Conservation (phyloP, 2,888 invertebrate species). For the Vanessa cardui region DNA sequence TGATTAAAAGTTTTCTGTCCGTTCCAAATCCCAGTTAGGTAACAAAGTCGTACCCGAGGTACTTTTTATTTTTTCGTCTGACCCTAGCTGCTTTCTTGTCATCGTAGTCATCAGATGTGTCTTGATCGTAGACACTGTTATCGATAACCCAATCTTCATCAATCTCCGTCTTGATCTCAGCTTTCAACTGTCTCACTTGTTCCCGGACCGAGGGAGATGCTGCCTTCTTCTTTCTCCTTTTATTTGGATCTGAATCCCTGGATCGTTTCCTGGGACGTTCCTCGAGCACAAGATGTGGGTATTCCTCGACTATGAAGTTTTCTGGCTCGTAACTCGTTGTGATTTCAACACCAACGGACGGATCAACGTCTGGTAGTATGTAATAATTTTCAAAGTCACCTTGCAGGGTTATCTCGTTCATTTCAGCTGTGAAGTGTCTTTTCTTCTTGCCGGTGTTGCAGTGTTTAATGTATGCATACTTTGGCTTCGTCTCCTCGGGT, state of each 20-base stretch:
- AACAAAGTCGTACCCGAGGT: constrained; percentile 73
- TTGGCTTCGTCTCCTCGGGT: constrained; percentile 65
- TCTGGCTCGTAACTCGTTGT: constrained; percentile 75
- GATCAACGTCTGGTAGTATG: constrained; percentile 75
- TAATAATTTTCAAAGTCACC: constrained; percentile 77
- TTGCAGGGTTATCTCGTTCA: constrained; percentile 71
- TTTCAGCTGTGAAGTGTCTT: constrained; percentile 70
- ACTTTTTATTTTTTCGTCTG: constrained; percentile 78
- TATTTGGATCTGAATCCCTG: constrained; percentile 50
- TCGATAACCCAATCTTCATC: constrained; percentile 71
- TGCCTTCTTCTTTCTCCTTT: constrained; percentile 53
- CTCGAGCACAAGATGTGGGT: constrained; percentile 67
- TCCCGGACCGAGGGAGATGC: constrained; percentile 46
- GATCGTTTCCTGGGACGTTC: constrained; percentile 63
- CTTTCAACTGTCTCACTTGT: constrained; percentile 50
- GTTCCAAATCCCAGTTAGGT: constrained; percentile 49
- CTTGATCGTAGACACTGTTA: constrained; percentile 65
- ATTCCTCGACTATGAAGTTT: constrained; percentile 71
- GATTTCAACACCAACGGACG: constrained; percentile 70
- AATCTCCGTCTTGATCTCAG: constrained; percentile 50
- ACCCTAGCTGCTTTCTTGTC: constrained; percentile 69
- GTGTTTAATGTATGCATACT: constrained; percentile 76
- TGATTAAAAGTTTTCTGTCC: constrained; percentile 12
- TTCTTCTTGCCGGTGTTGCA: constrained; percentile 72
- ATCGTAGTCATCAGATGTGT: constrained; percentile 60